These are phyloP conservation scores for Loris lydekkerianus DNA, from an alignment of 2,797 vertebrate species.

Conservation along the genomic window DNA sequence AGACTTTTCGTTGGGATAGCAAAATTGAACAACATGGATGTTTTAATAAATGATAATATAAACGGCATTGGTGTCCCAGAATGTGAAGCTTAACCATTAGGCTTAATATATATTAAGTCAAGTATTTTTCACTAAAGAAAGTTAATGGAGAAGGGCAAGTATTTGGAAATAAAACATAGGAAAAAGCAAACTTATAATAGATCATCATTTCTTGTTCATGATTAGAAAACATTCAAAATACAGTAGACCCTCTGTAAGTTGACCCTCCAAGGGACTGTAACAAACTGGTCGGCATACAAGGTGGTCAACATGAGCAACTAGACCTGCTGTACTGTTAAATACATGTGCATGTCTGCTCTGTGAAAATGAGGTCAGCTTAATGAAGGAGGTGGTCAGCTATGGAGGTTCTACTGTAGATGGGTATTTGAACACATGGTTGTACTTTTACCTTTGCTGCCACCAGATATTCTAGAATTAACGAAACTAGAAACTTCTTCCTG, in stretches of 20 bases:
- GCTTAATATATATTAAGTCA: neutral
- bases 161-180: neutral
- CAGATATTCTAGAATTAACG: constrained; percentile 12
- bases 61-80: neutral
- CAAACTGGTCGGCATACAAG: no score
- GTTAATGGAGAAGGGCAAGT: neutral
- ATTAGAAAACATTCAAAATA: neutral
- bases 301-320: no score
- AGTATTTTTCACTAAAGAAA: constrained; percentile 40
- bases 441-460: constrained; percentile 38
- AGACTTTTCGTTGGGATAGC: neutral
- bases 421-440: neutral
- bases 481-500: neutral
- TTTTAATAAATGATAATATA: constrained; percentile 1
- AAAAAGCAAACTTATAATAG: constrained; percentile 2
- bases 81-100: constrained; percentile 14
- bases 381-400: no score
- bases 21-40: constrained; percentile 17
- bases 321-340: no score
- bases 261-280: no score
- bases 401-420: neutral
- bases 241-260: no score
- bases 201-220: neutral
- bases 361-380: no score
- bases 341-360: no score